These are phyloP conservation scores for Pherbina coryleti DNA, from an alignment of 2,888 invertebrate species.

Conservation along the genomic window DNA sequence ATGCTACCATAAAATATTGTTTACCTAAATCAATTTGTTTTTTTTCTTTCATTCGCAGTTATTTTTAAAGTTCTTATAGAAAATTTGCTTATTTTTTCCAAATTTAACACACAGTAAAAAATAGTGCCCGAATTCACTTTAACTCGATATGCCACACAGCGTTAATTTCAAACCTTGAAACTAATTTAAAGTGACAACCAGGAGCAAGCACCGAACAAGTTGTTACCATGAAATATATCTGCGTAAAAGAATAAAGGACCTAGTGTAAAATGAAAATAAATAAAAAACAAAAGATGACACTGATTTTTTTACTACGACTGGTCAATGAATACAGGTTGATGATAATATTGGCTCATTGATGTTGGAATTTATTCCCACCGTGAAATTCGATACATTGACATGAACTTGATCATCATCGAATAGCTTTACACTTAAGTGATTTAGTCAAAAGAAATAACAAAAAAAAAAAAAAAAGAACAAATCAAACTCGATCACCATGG, in stretches of 20 bases:
- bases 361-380: conserved; percentile 59
- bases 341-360: conserved; percentile 28
- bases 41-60: too few relatives aligned
- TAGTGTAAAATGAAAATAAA: conserved; percentile 22
- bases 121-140: too few relatives aligned
- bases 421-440: conserved; percentile 65
- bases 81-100: too few relatives aligned
- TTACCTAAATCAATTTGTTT: too few relatives aligned
- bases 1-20: too few relatives aligned
- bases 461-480: neutral
- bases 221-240: conserved; percentile 55
- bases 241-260: conserved; percentile 37
- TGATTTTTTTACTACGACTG: conserved; percentile 52
- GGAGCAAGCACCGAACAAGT: conserved; percentile 56
- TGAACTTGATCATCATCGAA: conserved; percentile 54
- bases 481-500: neutral
- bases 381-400: conserved; percentile 47
- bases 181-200: conserved; percentile 54
- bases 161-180: neutral
- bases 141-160: conserved; percentile 4
- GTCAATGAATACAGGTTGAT: conserved; percentile 26
- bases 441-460: conserved; percentile 36
- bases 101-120: too few relatives aligned
- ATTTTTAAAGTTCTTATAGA: too few relatives aligned
- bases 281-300: conserved; percentile 41